Evolutionary conservation across 2,113 vertebrate genomes (phyloP).

Genomic region (Pomatorhinus ruficollis): DNA sequence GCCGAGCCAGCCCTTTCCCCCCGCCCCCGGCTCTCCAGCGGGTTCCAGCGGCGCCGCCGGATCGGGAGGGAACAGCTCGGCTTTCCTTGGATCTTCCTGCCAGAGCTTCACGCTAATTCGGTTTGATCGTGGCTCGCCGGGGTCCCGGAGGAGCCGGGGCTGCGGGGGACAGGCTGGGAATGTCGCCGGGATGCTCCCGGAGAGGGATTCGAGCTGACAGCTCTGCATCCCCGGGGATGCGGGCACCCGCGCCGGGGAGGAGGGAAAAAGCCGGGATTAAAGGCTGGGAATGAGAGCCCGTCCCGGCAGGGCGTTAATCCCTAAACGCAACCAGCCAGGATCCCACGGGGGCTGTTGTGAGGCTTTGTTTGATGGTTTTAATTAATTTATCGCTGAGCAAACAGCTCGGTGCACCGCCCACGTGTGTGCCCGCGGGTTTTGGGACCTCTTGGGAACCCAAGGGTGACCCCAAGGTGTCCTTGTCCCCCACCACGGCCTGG

Average conservation of each 20-base stretch:
- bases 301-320: background rate
- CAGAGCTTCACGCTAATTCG: background rate
- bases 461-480: background rate
- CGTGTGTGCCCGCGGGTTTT: fast-evolving
- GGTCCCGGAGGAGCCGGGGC: fast-evolving
- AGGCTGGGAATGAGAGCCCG: background rate
- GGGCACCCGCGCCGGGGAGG: background rate
- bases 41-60: background rate
- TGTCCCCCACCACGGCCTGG: background rate
- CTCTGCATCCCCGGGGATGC: background rate
- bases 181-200: background rate
- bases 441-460: fast-evolving
- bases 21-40: background rate
- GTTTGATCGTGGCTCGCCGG: background rate
- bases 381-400: conserved; percentile 30
- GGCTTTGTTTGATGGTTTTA: conserved; percentile 23
- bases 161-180: background rate
- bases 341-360: background rate
- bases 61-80: background rate
- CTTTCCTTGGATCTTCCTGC: background rate
- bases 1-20: background rate
- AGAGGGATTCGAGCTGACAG: background rate
- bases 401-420: background rate
- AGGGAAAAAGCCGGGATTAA: background rate
- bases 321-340: background rate